Conservation (phyloP, 2,113 vertebrate genomes). For the Syrrhaptes paradoxus region DNA sequence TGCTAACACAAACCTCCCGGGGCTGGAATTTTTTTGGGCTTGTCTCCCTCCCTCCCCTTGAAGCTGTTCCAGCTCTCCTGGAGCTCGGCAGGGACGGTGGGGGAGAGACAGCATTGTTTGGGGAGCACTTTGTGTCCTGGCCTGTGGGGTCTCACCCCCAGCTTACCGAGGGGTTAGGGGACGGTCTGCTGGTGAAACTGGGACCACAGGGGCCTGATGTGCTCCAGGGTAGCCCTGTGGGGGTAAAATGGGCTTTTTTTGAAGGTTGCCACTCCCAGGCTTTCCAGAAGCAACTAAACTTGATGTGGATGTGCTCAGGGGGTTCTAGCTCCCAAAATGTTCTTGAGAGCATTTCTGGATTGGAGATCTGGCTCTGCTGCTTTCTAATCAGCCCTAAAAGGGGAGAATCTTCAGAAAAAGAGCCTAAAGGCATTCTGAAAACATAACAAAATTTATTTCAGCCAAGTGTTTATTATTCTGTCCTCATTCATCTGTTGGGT, state of each 20-base stretch:
- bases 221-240: not conserved
- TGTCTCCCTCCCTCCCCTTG: accelerated
- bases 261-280: accelerated
- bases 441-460: not conserved
- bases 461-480: not conserved
- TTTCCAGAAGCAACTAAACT: not conserved
- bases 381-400: not conserved
- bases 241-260: not conserved
- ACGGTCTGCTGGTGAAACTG: not conserved
- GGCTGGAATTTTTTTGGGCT: not conserved
- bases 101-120: accelerated
- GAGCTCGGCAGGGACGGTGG: not conserved
- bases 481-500: not conserved
- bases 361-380: not conserved
- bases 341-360: not conserved
- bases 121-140: not conserved
- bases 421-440: not conserved
- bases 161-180: not conserved
- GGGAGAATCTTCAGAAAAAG: slow-evolving; percentile 37
- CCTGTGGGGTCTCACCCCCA: accelerated
- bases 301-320: not conserved
- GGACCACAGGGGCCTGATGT: not conserved
- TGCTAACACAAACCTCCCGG: not conserved
- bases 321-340: not conserved
- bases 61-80: not conserved